Base-by-base conservation (phyloP, 2,888 invertebrate genomes). In the Stenchaetothrips biformis region DNA sequence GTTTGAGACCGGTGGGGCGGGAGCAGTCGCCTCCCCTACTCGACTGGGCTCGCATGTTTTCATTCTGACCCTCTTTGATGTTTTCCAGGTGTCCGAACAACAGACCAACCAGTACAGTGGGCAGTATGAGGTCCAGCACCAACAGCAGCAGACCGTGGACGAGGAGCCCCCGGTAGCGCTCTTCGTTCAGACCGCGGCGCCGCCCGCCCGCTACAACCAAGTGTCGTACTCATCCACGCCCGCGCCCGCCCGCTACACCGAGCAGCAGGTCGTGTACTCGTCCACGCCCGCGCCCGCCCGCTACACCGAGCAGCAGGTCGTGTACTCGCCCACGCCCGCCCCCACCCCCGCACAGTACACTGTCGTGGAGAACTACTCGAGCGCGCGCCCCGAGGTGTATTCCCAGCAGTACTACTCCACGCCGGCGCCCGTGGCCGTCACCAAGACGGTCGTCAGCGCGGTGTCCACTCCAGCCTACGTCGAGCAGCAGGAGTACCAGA, bases 221-320 rank as follows among this genome's bases (percentile, higher is more conserved):
- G 37, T 79, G 78, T 78, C 79, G 49, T 53, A 59, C 77, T 67
- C 78, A 13, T 47, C 79, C 18, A 80, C 79, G 8, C 81, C 81
- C 21, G 62, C 80, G 7, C 80, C 81, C 79, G 53, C 78, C 59
- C 79, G 81, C 27, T 37, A 37, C 37, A 37, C 37, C 37, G 37
- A 37, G 37, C 37, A 37, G 79, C 82, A 82, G 82, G 67, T 74
- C 21, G 25, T 25, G 9, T 21, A 25, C 25, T 74, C 67, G 25
- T 74, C 67, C 59, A 59, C 59, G 13, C 53, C 53, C 53, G 53
- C 53, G 53, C 53, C 53, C 8, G 49, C 49, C 49, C 79, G 67
- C 11, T 79, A 81, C 37, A 77, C 82, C 8, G 81, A 49, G 81
- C 49, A 49, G 49, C 49, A 49, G 49, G 49, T 49, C 8, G 49